Evolutionary conservation across 2,113 vertebrate species (phyloP).

Genomic region (Paedocypris sp.): DNA sequence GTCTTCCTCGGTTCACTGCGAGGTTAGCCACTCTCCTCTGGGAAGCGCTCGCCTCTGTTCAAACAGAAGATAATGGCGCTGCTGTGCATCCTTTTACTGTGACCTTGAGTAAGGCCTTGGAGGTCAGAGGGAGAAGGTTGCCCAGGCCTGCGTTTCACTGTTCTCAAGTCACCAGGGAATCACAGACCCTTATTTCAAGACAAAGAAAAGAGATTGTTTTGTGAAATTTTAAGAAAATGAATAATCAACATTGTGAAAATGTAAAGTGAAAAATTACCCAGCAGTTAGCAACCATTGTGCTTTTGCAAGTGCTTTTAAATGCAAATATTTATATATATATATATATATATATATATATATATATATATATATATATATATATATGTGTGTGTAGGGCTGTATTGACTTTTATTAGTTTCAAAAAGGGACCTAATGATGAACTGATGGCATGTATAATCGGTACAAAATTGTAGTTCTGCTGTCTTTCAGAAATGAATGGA

Average conservation of each 20-base stretch:
- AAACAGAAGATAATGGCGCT: conserved; percentile 8
- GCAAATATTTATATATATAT: background rate
- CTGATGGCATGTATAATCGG: too few relatives aligned
- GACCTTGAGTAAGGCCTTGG: background rate
- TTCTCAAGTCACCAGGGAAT: too few relatives aligned
- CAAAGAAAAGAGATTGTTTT: too few relatives aligned
- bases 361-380: background rate
- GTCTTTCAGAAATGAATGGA: too few relatives aligned
- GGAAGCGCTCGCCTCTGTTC: conserved; percentile 19
- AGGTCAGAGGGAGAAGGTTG: conserved; percentile 6
- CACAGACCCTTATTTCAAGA: too few relatives aligned
- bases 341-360: background rate
- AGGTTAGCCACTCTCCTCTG: conserved; percentile 21
- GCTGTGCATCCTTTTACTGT: background rate
- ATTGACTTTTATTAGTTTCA: background rate
- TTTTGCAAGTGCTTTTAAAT: background rate
- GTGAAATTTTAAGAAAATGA: too few relatives aligned
- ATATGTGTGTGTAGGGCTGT: background rate
- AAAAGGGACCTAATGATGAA: too few relatives aligned
- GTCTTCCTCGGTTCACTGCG: conserved; percentile 24
- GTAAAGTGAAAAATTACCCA: too few relatives aligned
- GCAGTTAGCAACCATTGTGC: too few relatives aligned
- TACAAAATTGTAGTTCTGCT: too few relatives aligned
- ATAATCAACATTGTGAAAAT: too few relatives aligned
- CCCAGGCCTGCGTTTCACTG: too few relatives aligned